Percentiles rank a stretch among this genome's conserved stretches.
Conservation (phyloP, 2,888 invertebrate genomes). For the Cordilura impudica region DNA sequence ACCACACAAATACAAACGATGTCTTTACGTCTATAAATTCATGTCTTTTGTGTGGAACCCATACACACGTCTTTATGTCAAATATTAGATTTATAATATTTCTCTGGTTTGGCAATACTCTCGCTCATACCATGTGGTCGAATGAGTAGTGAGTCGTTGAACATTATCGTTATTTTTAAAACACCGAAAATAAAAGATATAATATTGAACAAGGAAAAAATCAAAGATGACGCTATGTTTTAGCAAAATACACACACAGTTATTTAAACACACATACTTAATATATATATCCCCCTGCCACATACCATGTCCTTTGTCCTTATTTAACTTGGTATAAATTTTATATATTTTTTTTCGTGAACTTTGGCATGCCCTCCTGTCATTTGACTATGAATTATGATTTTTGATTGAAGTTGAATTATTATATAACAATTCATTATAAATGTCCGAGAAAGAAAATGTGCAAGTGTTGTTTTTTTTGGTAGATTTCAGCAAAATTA, state of each 20-base stretch:
- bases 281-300: conserved; percentile 4
- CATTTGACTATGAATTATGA: conserved; percentile 73
- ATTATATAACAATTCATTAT: conserved; percentile 75
- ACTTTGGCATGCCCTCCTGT: conserved; percentile 38
- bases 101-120: conserved; percentile 49
- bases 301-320: conserved; percentile 25
- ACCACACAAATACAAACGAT: conserved; percentile 61
- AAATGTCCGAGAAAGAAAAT: conserved; percentile 65
- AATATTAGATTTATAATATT: conserved; percentile 75
- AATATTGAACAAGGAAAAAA: conserved; percentile 57
- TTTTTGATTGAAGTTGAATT: conserved; percentile 78
- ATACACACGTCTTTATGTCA: conserved; percentile 73
- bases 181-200: background rate
- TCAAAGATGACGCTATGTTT: conserved; percentile 41
- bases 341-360: conserved; percentile 33
- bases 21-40: conserved; percentile 73
- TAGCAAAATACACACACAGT: conserved; percentile 2
- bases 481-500: no score
- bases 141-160: conserved; percentile 20
- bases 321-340: conserved; percentile 2
- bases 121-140: conserved; percentile 23
- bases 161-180: conserved; percentile 17
- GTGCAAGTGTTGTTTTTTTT: no score
- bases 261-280: conserved; percentile 16
- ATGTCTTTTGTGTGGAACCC: conserved; percentile 65